Conservation (phyloP, 2,113 vertebrate genomes). For the Tyrannus savana region DNA sequence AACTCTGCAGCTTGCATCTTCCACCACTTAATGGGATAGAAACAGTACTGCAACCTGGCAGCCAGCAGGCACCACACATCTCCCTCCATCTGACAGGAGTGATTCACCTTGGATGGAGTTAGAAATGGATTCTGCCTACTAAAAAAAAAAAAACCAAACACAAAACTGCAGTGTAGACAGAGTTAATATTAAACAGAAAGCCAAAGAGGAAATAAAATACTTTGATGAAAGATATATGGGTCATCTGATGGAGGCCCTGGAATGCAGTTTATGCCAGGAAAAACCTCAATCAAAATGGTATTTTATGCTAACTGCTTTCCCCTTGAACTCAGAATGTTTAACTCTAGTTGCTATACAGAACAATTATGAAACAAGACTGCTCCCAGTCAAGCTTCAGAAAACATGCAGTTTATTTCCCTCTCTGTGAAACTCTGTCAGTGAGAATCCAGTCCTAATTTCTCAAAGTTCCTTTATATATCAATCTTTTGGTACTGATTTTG, state of each 20-base stretch:
- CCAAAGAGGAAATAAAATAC: conserved; percentile 36
- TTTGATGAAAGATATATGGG: conserved; percentile 45
- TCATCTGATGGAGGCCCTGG: conserved; percentile 39
- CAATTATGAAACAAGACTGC: not conserved
- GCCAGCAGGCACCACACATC: not conserved
- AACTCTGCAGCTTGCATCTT: not conserved
- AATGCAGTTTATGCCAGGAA: not conserved
- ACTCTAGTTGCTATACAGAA: not conserved
- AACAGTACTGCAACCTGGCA: not conserved
- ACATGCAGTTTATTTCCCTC: not conserved
- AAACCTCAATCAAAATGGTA: not conserved
- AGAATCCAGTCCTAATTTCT: not conserved
- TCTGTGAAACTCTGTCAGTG: not conserved
- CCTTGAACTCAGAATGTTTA: conserved; percentile 22
- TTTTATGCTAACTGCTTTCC: conserved; percentile 33
- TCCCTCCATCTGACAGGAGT: not conserved
- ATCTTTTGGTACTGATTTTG: not conserved
- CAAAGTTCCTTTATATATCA: not conserved
- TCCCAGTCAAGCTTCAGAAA: not conserved
- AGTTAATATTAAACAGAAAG: conserved; percentile 53
- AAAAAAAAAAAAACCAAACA: not conserved
- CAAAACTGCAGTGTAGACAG: not conserved
- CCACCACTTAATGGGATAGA: accelerated
- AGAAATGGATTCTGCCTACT: not conserved
- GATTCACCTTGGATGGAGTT: not conserved